A percentile compares a stretch with the other conserved stretches of the same genome.
Conservation (phyloP, 2,888 invertebrate species). For the Drosophila birchii region DNA sequence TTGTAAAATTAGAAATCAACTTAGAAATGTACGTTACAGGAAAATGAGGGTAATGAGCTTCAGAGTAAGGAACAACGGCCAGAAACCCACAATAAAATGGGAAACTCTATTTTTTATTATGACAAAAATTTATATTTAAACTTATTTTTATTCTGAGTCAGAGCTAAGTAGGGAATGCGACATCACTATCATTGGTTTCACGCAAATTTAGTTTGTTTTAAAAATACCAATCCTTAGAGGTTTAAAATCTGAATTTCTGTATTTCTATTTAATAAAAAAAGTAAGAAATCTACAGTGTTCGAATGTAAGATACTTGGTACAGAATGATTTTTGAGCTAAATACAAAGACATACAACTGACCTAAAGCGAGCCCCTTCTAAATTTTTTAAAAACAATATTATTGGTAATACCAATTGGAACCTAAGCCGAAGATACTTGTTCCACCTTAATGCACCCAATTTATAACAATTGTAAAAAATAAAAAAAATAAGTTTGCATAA, state of each 20-base stretch:
- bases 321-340: no score
- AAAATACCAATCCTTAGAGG: background rate
- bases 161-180: no score
- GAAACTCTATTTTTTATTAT: background rate
- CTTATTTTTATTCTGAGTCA: no score
- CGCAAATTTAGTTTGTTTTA: background rate
- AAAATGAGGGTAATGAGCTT: background rate
- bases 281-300: background rate
- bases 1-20: constrained; percentile 7
- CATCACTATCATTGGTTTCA: background rate
- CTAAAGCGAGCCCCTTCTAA: no score
- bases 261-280: background rate
- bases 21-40: background rate
- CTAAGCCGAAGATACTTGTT: background rate
- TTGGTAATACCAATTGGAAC: background rate
- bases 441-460: no score
- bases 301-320: no score
- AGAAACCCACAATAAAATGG: background rate
- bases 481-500: background rate
- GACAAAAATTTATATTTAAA: background rate
- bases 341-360: no score
- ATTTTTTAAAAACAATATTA: no score
- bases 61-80: no score
- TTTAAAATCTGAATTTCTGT: background rate
- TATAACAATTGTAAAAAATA: background rate